phyloP scores from a whole-genome alignment of 2,797 vertebrate species.

The Rhinogobio ventralis region DNA sequence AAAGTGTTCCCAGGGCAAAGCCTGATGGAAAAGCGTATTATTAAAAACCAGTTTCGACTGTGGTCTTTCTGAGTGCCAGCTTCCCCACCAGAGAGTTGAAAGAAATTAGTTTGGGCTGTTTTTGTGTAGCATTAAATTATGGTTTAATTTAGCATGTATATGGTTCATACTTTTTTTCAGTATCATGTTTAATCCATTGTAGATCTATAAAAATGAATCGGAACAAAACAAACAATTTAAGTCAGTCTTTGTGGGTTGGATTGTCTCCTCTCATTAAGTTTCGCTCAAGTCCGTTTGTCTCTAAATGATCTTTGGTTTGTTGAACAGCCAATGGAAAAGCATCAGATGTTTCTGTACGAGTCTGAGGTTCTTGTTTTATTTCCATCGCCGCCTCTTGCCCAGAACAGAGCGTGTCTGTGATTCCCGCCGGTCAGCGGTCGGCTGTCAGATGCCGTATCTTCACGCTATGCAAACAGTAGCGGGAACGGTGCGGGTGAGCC shows the following conservation, averaged over 20 bases:
- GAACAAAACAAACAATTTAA: neutral
- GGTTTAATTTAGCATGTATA: neutral
- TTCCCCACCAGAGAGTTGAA: conserved; percentile 15
- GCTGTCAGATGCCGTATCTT: conserved; percentile 47
- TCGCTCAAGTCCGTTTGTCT: neutral
- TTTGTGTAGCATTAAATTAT: conserved; percentile 2
- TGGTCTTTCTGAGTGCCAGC: neutral
- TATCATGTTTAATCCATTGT: neutral
- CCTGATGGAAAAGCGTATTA: neutral
- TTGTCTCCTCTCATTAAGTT: conserved; percentile 4
- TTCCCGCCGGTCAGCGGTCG: neutral
- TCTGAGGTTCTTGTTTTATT: conserved; percentile 12
- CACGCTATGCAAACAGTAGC: conserved; percentile 36
- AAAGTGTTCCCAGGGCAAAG: neutral
- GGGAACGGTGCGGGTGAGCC: neutral
- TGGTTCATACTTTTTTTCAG: neutral
- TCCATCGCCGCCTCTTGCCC: neutral
- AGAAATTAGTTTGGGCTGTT: neutral
- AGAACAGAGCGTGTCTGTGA: conserved; percentile 34
- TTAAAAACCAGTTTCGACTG: conserved; percentile 12
- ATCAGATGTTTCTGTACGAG: conserved; percentile 18
- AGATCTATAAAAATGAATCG: neutral
- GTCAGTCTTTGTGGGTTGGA: neutral
- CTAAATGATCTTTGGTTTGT: conserved; percentile 10
- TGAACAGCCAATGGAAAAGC: neutral